These are phyloP conservation scores for Liposcelis brunnea DNA, from an alignment of 2,888 invertebrate genomes.

Conservation along the genomic window DNA sequence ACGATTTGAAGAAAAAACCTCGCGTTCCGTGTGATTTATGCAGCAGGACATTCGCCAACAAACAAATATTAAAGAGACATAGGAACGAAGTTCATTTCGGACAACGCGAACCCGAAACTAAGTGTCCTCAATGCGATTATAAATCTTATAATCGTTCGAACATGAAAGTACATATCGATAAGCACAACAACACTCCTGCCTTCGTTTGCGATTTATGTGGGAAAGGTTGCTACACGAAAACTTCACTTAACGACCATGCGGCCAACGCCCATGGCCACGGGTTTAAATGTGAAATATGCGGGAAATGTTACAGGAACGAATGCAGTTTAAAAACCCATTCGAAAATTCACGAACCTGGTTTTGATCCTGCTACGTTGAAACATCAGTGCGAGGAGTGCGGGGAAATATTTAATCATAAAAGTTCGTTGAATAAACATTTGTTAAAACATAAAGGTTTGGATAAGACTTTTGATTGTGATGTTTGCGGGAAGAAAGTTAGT, in stretches of 20 bases:
- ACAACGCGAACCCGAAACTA: slow-evolving; percentile 3
- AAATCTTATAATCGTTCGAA: slow-evolving; percentile 5
- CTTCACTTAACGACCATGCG: slow-evolving; percentile 2
- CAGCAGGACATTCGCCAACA: not conserved
- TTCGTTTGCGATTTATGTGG: slow-evolving; percentile 7
- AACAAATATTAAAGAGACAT: slow-evolving; percentile 5
- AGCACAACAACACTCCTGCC: slow-evolving; percentile 6
- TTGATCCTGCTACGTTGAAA: slow-evolving; percentile 5
- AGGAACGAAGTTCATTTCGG: slow-evolving; percentile 4
- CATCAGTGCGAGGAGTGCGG: slow-evolving; percentile 7
- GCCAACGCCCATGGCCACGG: slow-evolving; percentile 6
- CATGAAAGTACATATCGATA: slow-evolving; percentile 5
- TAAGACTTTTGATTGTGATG: slow-evolving; percentile 8
- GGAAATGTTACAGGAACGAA: slow-evolving; percentile 4
- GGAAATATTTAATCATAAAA: slow-evolving; percentile 7
- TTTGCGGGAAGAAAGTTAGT: slow-evolving; percentile 7
- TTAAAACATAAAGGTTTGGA: not conserved
- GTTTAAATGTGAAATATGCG: not conserved
- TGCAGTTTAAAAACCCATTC: slow-evolving; percentile 1
- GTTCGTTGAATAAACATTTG: slow-evolving; percentile 4
- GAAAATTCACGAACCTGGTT: slow-evolving; percentile 5
- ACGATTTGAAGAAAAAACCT: not conserved
- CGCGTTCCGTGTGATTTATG: slow-evolving; percentile 5
- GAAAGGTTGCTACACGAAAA: slow-evolving; percentile 5
- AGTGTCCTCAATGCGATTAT: slow-evolving; percentile 6